phyloP scores from a whole-genome alignment of 2,888 invertebrate species.

The Epiperipatus broadwayi region DNA sequence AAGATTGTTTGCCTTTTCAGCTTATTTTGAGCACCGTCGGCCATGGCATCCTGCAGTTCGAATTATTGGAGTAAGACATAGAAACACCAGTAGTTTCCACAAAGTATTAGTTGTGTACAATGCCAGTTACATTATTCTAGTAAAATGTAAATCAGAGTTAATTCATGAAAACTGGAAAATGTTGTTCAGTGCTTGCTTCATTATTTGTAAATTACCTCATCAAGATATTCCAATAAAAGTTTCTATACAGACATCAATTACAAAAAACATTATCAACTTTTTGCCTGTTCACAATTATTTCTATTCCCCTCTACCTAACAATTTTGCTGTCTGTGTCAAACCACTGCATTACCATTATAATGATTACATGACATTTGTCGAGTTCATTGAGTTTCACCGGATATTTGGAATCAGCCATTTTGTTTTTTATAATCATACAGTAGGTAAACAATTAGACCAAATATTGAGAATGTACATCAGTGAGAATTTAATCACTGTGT shows the following conservation, averaged over 20 bases:
- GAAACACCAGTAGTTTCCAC: no score
- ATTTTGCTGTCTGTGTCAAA: slow-evolving; percentile 26
- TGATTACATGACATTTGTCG: slow-evolving; percentile 31
- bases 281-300: slow-evolving; percentile 14
- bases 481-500: slow-evolving; percentile 25
- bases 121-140: slow-evolving; percentile 8
- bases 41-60: slow-evolving; percentile 12
- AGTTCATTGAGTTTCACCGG: slow-evolving; percentile 34
- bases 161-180: slow-evolving; percentile 17
- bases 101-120: no score
- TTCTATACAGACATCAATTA: no score
- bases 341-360: slow-evolving; percentile 31
- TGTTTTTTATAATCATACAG: slow-evolving; percentile 32
- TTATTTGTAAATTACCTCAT: slow-evolving; percentile 14
- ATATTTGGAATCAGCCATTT: slow-evolving; percentile 32
- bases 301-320: slow-evolving; percentile 12
- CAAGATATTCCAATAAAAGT: slow-evolving; percentile 8
- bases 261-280: neutral
- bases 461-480: slow-evolving; percentile 21
- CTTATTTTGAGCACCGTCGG: slow-evolving; percentile 5
- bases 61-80: slow-evolving; percentile 15
- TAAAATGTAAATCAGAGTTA: slow-evolving; percentile 11
- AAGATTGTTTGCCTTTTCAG: slow-evolving; percentile 4
- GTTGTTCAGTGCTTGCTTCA: slow-evolving; percentile 14
- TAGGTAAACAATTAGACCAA: slow-evolving; percentile 25